Percentiles rank a stretch among this genome's conserved stretches.
phyloP scores from a whole-genome alignment of 1,140 invertebrate species.

The Drosophila melanica region DNA sequence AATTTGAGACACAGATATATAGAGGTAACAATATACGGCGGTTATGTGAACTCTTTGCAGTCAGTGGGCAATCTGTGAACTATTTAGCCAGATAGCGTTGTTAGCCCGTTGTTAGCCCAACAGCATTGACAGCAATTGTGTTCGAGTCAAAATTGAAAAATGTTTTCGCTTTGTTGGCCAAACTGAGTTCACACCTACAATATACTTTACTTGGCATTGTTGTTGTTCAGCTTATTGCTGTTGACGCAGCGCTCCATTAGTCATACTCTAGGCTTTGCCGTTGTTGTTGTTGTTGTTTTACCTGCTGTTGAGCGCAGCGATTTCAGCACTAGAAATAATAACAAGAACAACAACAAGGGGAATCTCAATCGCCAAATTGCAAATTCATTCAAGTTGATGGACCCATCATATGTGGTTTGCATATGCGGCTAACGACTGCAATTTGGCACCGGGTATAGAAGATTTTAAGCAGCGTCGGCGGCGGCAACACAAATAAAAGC shows the following conservation, averaged over 20 bases:
- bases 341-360: not conserved
- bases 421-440: conserved; percentile 43
- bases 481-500: conserved; percentile 31
- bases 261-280: conserved; percentile 34
- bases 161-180: conserved; percentile 18
- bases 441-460: conserved; percentile 58
- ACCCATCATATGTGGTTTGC: conserved; percentile 42
- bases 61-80: not conserved
- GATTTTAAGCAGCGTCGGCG: conserved; percentile 35
- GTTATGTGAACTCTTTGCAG: conserved; percentile 8
- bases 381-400: conserved; percentile 49
- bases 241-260: conserved; percentile 49
- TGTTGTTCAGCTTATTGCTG: conserved; percentile 14
- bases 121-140: conserved; percentile 43
- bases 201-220: conserved; percentile 44
- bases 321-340: conserved; percentile 19
- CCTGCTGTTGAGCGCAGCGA: not conserved
- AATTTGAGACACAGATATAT: conserved; percentile 36
- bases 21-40: conserved; percentile 5
- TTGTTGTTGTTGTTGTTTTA: not conserved
- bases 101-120: not conserved
- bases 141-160: conserved; percentile 18
- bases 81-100: conserved; percentile 9
- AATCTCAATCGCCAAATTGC: conserved; percentile 35
- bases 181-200: conserved; percentile 66